Base-by-base conservation (phyloP, 2,888 invertebrate genomes). In the Stramonita haemastoma region DNA sequence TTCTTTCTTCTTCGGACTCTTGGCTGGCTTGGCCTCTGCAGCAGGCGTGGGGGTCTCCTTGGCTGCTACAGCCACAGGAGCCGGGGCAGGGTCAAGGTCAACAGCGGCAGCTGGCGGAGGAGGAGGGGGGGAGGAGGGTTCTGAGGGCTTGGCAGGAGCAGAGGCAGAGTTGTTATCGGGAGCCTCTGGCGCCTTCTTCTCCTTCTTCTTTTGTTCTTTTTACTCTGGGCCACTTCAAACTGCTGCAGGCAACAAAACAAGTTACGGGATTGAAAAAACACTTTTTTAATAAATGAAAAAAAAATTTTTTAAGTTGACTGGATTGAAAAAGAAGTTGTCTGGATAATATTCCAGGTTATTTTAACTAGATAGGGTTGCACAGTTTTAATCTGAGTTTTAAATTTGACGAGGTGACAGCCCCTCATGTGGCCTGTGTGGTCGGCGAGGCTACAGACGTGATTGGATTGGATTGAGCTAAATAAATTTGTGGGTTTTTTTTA, bases 151-250 rank as follows among this genome's bases (percentile, higher is more conserved):
- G 11, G 36, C 46, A 26, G 81, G 46, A 46, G 81, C 36, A n/a
- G 87, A 32, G 5, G 73, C 87, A 0, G 73, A 17, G 13, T 17
- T n/a, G 17, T 73, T 46, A 6, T 36, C 46, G 0, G 70, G 70
- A 46, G 22, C n/a, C 22, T 36, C 46, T 6, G 81, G 36, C 83
- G 70, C 89, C 70, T 91, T 90, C 11, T 81, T 87, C 79, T 91
- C 89, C 86, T 89, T 91, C 89, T 89, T 87, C 66, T 84, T n/a
- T n/a, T 87, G 83, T 87, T 90, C 66, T 90, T 90, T 26, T 87
- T 87, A 8, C 34, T 84, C 70, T 89, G 79, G 22, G 89, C 29
- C 11, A 79, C 84, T 19, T 86, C 89, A n/a, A 29, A 73, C 85
- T 89, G 73, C 77, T 73, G 83, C 73, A 2, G 29, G 1, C 66